phyloP scores from a whole-genome alignment of 1,140 invertebrate genomes.

The Atopsyche davidsoni region DNA sequence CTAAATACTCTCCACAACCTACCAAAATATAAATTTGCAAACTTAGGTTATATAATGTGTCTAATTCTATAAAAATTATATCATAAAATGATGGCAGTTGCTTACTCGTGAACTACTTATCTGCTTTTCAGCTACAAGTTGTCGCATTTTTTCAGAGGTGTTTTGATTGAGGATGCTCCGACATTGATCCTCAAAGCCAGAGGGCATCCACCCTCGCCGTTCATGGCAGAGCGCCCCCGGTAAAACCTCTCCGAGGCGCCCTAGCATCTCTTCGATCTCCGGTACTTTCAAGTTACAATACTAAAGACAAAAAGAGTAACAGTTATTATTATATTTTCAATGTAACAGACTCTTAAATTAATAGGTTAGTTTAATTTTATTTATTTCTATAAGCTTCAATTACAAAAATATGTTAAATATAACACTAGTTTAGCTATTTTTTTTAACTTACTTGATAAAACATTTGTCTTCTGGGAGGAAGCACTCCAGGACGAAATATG shows the following conservation, averaged over 20 bases:
- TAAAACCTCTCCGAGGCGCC: conserved; percentile 57
- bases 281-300: conserved; percentile 79
- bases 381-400: no score
- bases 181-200: conserved; percentile 59
- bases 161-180: conserved; percentile 61
- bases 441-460: conserved; percentile 64
- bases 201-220: conserved; percentile 69
- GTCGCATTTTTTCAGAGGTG: conserved; percentile 15
- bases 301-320: conserved; percentile 50
- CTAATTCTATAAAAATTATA: no score
- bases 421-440: no score
- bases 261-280: conserved; percentile 75
- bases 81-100: not conserved
- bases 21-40: not conserved
- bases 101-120: not conserved
- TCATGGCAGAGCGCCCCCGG: conserved; percentile 61
- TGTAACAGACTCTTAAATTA: no score
- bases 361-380: no score
- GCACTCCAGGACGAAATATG: conserved; percentile 60
- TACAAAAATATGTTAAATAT: no score
- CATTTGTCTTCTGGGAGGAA: conserved; percentile 72
- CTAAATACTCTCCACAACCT: not conserved
- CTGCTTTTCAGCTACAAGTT: not conserved
- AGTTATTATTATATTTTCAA: no score
- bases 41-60: not conserved